Evolutionary conservation across 1,140 invertebrate species (phyloP), one percentile per base, ranked within the genome.

Genomic region (Brachionus paranguensis): DNA sequence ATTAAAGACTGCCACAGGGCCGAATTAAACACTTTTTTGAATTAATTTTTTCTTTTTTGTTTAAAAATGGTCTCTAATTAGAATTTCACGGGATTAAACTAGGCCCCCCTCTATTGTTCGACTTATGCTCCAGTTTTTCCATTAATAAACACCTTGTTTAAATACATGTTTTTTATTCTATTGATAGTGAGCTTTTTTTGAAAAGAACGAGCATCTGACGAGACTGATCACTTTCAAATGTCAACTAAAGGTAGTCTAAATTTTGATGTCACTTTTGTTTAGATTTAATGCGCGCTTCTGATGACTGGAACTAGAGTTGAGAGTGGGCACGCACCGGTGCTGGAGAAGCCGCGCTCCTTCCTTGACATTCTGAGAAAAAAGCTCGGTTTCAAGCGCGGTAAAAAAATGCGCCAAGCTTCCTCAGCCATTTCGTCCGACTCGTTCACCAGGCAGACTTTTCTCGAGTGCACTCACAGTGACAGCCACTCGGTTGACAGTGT

Each of bases 91-190:
- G 53, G 53, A 60, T 60, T 60, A 60, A 60, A 60, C 53, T 60
- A 60, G 53, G 17, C 53, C 53, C 53, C 68, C 68, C 37, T 43
- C 68, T 72, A 72, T 72, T 72, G 68, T 72, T 72, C 68, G 68
- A 50, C 72, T 76, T 53, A 76, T 76, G 72, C 72, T 76, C 72
- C 43, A 76, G 72, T 76, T 76, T 76, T 76, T 47, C 45, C 53
- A 60, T 76, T 50, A 27, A 50, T 53, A 76, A 76, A 76, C 72
- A 76, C 47, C 20, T 24, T 45, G 43, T 76, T 43, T 37, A 47
- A 74, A 74, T 70, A 70, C 27, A 43, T 43, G 68, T 72, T 43
- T 50, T 76, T 76, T 74, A 12, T 74, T 47, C 14, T 74, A 45
- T 74, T 74, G 11, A 74, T 43, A 20, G 41, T 20, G 33, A 17